phyloP scores from a whole-genome alignment of 1,140 invertebrate genomes.

The Onthophagus taurus region DNA sequence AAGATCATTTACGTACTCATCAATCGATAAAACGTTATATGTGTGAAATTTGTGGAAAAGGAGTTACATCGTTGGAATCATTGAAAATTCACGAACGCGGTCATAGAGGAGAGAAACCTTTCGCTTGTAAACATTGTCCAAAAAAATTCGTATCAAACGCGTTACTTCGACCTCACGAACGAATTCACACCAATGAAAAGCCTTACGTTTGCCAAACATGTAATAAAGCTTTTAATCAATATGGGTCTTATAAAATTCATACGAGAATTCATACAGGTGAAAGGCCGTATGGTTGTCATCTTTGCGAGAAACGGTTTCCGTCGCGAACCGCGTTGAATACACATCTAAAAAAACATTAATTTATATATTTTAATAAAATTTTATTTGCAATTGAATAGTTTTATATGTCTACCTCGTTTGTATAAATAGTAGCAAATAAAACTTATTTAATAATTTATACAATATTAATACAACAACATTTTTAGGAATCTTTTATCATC shows the following conservation, averaged over 20 bases:
- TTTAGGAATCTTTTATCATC: no score
- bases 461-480: no score
- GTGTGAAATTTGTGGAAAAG: constrained; percentile 20
- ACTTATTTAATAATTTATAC: no score
- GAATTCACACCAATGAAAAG: constrained; percentile 25
- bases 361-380: no score
- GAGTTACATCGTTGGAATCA: not conserved
- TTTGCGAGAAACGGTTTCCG: constrained; percentile 54
- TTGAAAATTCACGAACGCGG: constrained; percentile 47
- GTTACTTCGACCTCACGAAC: not conserved
- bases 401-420: not conserved
- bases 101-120: constrained; percentile 57
- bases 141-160: not conserved
- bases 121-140: not conserved
- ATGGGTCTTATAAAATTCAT: constrained; percentile 39
- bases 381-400: not conserved
- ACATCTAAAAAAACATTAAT: constrained; percentile 33
- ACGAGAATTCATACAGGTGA: constrained; percentile 37
- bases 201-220: constrained; percentile 43
- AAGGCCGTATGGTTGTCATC: constrained; percentile 30
- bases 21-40: constrained; percentile 36
- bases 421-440: no score
- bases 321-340: constrained; percentile 33
- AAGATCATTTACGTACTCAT: constrained; percentile 50
- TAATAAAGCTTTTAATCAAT: constrained; percentile 41